Base-by-base conservation (phyloP, 1,140 invertebrate species). In the Hycleus cichorii region DNA sequence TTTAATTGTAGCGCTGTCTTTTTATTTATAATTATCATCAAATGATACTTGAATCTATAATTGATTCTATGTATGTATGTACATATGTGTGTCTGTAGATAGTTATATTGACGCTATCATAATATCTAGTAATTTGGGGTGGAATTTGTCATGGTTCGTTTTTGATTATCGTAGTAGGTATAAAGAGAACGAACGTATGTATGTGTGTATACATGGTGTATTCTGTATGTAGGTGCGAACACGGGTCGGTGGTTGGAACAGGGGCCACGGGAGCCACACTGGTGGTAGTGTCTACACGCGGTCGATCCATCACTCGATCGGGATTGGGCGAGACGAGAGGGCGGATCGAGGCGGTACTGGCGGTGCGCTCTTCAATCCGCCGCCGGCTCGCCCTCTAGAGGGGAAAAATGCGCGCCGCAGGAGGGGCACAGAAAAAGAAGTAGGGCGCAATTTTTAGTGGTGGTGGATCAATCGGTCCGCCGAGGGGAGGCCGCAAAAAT, bases 381-480 rank as follows among this genome's bases (percentile, higher is more conserved):
- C 63, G 64, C 26, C 57, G 62, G 65, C 60, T 57, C 61, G 65
- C 72, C 77, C 75, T 75, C 70, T 68, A 66, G 75, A 77, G 77
- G 79, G 77, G 76, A 79, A 80, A 80, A 80, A 79, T 76, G 62
- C 74, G 63, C 52, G 63, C 68, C 69, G 69, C 72, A 63, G 40
- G 40, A 72, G 62, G 59, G 64, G 62, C 57, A 54, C 59, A 62
- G 68, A 65, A 71, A 73, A 74, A 74, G 72, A 73, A 73, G 72
- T 73, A 73, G 71, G 72, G 71, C 69, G 67, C 61, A 60, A 70
- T 72, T 74, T 74, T 74, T 74, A 71, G 69, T 71, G 69, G 69
- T 70, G 71, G 72, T 70, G 70, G 71, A 66, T 70, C 64, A 65
- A 70, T 69, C 63, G 67, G 56, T 64, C 50, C 58, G 62, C 44